phyloP scores from a whole-genome alignment of 1,140 invertebrate genomes.

The Dysdera silvatica region DNA sequence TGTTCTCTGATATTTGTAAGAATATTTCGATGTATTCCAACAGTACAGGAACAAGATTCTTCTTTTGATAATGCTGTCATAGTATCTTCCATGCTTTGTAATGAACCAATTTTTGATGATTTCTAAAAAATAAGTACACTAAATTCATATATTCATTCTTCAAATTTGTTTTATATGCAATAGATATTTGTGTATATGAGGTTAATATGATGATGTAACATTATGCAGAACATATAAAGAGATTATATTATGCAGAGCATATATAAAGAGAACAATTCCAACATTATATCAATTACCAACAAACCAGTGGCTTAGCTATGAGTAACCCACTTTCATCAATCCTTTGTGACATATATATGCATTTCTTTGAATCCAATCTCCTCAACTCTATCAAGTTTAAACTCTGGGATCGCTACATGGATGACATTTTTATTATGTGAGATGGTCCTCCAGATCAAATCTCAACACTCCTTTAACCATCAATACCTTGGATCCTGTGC shows the following conservation, averaged over 20 bases:
- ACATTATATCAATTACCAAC: no score
- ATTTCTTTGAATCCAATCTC: no score
- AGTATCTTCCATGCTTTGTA: slow-evolving; percentile 28
- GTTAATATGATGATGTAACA: not conserved
- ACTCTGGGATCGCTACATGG: no score
- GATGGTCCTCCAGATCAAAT: no score
- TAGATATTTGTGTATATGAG: not conserved
- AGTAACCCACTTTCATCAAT: no score
- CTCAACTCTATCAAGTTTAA: no score
- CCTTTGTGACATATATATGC: no score
- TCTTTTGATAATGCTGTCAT: slow-evolving; percentile 26
- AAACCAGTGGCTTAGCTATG: no score
- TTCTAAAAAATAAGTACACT: not conserved
- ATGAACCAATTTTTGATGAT: not conserved
- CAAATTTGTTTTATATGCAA: not conserved
- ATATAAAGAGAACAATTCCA: not conserved
- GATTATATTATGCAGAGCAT: not conserved
- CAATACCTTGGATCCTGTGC: no score
- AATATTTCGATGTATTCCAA: slow-evolving; percentile 23
- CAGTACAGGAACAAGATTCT: slow-evolving; percentile 30
- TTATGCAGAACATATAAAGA: not conserved
- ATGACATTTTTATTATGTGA: no score
- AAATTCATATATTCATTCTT: not conserved
- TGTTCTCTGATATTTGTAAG: slow-evolving; percentile 54
- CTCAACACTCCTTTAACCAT: no score